A percentile compares a stretch with the other conserved stretches of the same genome.
These are phyloP conservation scores for Thymelicus lineola DNA, from an alignment of 2,888 invertebrate species.

Conservation along the genomic window DNA sequence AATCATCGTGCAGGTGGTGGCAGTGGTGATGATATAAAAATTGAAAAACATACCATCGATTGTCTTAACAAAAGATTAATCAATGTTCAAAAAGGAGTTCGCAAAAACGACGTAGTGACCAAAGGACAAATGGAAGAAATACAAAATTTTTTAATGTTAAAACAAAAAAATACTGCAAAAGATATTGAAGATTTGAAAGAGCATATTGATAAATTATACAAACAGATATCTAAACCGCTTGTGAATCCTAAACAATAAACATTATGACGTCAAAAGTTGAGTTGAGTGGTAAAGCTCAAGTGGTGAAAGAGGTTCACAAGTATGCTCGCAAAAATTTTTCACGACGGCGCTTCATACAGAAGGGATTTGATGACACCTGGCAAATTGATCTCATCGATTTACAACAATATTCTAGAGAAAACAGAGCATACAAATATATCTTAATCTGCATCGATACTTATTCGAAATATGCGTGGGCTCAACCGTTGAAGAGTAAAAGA, in stretches of 20 bases:
- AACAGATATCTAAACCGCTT: background rate
- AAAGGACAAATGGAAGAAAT: background rate
- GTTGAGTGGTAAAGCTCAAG: background rate
- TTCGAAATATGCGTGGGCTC: constrained; percentile 62
- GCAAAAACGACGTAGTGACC: background rate
- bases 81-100: background rate
- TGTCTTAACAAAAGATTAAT: background rate
- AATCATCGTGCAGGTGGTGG: background rate
- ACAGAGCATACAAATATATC: constrained; percentile 35
- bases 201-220: background rate
- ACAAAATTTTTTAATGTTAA: background rate
- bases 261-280: background rate
- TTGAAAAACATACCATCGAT: background rate
- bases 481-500: constrained; percentile 50
- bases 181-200: background rate
- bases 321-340: constrained; percentile 50
- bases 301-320: background rate
- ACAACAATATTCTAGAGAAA: constrained; percentile 39
- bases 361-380: constrained; percentile 63
- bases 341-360: constrained; percentile 53
- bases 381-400: constrained; percentile 63
- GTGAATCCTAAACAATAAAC: background rate
- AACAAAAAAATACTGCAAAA: background rate
- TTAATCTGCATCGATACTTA: constrained; percentile 59
- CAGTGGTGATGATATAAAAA: background rate